Evolutionary conservation across 2,113 vertebrate species (phyloP), one percentile per base, ranked within the genome.

Genomic region (Xenopus tropicalis): DNA sequence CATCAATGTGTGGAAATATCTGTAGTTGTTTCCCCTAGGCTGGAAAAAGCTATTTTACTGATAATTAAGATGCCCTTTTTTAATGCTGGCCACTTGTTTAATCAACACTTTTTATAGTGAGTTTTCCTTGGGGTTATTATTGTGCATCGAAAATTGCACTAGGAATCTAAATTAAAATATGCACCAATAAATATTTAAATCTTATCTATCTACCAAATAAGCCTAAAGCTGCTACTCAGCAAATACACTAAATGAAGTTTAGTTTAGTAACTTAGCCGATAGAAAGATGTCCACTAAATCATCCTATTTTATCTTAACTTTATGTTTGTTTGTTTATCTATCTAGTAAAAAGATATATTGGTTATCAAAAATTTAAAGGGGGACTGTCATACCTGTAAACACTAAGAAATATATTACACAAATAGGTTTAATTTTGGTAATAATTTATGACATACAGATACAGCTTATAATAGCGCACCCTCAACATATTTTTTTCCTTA

Each of bases 51-150:
- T 1, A 21, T 80, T 78, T 77, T 44, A 74, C 74, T 77, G 43
- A 67, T 77, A 85, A 77, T 58, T 70, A 75, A 83, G 67, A 48
- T 79, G 67, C 8, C 23, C 44, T 43, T 78, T 78, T 83, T 73
- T 80, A 79, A 79, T 46, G 46, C 52, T 43, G 79, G 72, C 20
- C 48, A 75, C 44, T 70, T 80, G 57, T 78, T 81, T 74, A 83
- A 83, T 37, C 66, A 82, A 77, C 54, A 44, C 10, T n/a, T 14
- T 19, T 58, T 52, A 69, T 21, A 78, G 80, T 25, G 19, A 46
- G 21, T 1, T 69, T 69, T 71, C 52, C 58, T 80, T 61, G 52
- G 68, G 61, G 74, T 79, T 78, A 73, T 61, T 77, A 77, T 11
- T 2, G 58, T 17, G 77, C 46, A 70, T n/a, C 1, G 37, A 22